These are phyloP conservation scores for Darwinula stevensoni DNA, from an alignment of 2,888 invertebrate genomes.

Conservation along the genomic window DNA sequence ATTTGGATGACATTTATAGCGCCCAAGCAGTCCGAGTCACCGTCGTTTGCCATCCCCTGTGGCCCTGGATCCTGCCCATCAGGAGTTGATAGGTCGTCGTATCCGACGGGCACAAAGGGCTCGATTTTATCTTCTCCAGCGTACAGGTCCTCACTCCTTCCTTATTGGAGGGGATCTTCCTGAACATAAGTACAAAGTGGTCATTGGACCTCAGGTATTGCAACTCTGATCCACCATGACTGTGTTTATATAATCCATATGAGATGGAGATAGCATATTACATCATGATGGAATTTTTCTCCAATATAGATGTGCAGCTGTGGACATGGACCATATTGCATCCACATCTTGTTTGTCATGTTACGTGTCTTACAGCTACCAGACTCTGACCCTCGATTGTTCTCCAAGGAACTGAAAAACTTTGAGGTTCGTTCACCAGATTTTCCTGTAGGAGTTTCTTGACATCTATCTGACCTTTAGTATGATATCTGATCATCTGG, in stretches of 20 bases:
- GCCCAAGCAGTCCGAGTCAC: too few relatives aligned
- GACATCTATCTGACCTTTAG: not conserved
- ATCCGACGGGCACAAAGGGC: conserved; percentile 14
- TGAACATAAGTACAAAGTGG: conserved; percentile 18
- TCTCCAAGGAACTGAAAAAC: conserved; percentile 17
- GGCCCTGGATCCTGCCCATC: too few relatives aligned
- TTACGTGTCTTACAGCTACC: conserved; percentile 18
- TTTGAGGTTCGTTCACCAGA: conserved; percentile 15
- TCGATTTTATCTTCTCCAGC: conserved; percentile 18
- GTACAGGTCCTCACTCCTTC: conserved; percentile 19
- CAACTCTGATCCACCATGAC: not conserved
- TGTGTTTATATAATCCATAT: too few relatives aligned
- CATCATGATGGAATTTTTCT: too few relatives aligned
- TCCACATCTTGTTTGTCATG: conserved; percentile 20
- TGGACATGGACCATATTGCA: conserved; percentile 17
- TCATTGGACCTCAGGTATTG: conserved; percentile 19
- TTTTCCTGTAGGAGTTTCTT: conserved; percentile 4
- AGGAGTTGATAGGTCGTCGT: too few relatives aligned
- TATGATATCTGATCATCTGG: conserved; percentile 3
- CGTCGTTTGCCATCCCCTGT: too few relatives aligned
- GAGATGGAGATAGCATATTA: too few relatives aligned
- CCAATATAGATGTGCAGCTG: conserved; percentile 20
- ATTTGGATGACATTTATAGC: too few relatives aligned
- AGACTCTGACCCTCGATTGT: conserved; percentile 16
- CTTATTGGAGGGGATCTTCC: conserved; percentile 18